These are phyloP conservation scores for Chelidonichthys spinosus DNA, from an alignment of 2,797 vertebrate species.

Conservation along the genomic window DNA sequence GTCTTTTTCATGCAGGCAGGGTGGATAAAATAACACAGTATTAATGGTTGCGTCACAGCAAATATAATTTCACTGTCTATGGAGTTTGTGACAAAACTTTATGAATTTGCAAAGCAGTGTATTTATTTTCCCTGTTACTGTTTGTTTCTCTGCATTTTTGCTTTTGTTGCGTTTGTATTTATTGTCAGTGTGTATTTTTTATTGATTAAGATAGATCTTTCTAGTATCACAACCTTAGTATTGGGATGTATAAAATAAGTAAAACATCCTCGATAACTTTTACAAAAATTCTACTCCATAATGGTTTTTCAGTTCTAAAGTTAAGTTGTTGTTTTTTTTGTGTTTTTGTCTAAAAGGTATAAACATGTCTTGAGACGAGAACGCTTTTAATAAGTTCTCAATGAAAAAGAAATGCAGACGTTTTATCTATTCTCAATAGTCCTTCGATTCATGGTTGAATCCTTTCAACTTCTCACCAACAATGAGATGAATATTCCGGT, in stretches of 20 bases:
- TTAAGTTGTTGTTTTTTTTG: background rate
- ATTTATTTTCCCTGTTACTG: background rate
- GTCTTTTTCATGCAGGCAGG: too few relatives aligned
- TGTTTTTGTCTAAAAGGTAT: conserved; percentile 2
- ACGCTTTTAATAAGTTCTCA: background rate
- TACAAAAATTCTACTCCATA: conserved; percentile 1
- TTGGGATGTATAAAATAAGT: background rate
- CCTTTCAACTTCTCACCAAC: conserved; percentile 19
- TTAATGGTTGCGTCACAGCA: background rate
- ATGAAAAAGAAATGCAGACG: background rate
- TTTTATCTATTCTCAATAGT: background rate
- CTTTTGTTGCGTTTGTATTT: background rate
- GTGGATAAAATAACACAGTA: background rate
- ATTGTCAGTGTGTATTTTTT: too few relatives aligned
- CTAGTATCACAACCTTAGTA: background rate
- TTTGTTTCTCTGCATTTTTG: background rate
- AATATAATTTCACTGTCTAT: background rate
- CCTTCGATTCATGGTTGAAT: conserved; percentile 11
- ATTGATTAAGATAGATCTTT: background rate
- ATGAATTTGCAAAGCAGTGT: background rate
- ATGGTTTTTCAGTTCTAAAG: conserved; percentile 2
- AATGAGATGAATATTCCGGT: conserved; percentile 24
- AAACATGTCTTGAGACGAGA: background rate
- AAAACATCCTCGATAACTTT: background rate
- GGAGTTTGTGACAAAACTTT: background rate